Base-by-base conservation (phyloP, 2,797 vertebrate genomes). In the Dicrostonyx torquatus region DNA sequence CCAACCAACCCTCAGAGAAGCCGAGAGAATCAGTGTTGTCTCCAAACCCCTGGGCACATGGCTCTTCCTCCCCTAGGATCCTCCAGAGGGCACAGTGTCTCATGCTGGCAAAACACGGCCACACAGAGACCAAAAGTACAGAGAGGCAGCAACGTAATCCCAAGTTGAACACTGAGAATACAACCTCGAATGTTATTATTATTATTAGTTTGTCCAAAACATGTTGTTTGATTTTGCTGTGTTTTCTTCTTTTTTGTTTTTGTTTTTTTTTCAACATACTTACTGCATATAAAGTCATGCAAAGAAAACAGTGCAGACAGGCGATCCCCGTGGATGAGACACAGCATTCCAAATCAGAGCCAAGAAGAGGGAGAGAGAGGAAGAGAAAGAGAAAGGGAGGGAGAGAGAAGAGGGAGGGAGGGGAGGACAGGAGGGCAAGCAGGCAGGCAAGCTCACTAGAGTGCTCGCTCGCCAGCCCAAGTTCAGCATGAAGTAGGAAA, bases 201-300 rank as follows among this genome's bases (percentile, higher is more conserved):
- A 79, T 77, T 76, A 29, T 45, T 93, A 77, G 75, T 95, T 94
- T 95, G 95, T 98, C 97, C 97, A 97, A 98, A 98, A 98, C 97
- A 97, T 95, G 79, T 82, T 80, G 60, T 90, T 96, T 95, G 95
- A 91, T 53, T 87, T 97, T 97, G 93, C 92, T 97, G 87, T 91
- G 93, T 96, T 95, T 94, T 96, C 91, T 96, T 98, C 80, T 97
- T 97, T 70, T 70, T 86, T 66, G 86, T 97, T 40, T 60, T 31
- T 31, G 10, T 48, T 40, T 58, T 79, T 34, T 55, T 37, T 98
- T 96, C 79, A 98, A 98, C 97, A 98, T 98, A 98, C 97, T 76
- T 98, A 98, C 98, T 93, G 58, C 97, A 97, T 98, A 98, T 97
- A 98, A 98, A 95, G 95, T 98, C 98, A 98, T 98, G 98, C 98